These are phyloP conservation scores for Drosophila rubida DNA, from an alignment of 2,888 invertebrate genomes.

Conservation along the genomic window DNA sequence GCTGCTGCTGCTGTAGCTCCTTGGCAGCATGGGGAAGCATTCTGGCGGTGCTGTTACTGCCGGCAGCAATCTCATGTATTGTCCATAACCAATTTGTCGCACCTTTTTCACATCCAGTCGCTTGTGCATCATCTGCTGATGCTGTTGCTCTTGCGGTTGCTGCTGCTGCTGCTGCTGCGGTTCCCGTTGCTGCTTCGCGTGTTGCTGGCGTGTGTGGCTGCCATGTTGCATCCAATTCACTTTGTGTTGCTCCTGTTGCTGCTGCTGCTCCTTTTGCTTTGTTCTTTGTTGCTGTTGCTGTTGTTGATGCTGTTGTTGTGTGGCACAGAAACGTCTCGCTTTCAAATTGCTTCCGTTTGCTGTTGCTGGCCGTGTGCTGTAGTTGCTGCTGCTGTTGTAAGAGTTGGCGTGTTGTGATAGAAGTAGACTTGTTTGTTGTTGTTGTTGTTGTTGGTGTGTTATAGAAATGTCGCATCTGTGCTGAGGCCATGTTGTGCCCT, in stretches of 20 bases:
- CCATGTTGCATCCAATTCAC: constrained; percentile 22
- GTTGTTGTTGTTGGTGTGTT: constrained; percentile 79
- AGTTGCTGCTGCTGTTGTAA: constrained; percentile 64
- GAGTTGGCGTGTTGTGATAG: constrained; percentile 73
- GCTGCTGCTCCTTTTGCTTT: constrained; percentile 28
- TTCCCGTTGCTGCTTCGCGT: constrained; percentile 41
- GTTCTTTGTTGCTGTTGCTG: constrained; percentile 46
- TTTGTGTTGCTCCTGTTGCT: constrained; percentile 28
- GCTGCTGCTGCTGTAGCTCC: constrained; percentile 15
- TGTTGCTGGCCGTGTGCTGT: constrained; percentile 41
- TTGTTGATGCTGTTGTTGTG: constrained; percentile 58
- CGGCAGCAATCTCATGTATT: constrained; percentile 62
- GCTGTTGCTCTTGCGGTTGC: constrained; percentile 35
- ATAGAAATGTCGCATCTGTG: constrained; percentile 85
- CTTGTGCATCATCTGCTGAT: constrained; percentile 69
- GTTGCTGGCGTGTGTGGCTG: constrained; percentile 13
- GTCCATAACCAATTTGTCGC: constrained; percentile 65
- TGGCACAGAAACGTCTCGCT: constrained; percentile 60
- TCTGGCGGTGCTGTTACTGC: constrained; percentile 41
- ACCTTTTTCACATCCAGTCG: constrained; percentile 55
- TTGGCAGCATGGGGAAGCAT: constrained; percentile 43
- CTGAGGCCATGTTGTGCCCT: constrained; percentile 86
- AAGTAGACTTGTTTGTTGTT: constrained; percentile 67
- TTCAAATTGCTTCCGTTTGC: constrained; percentile 78
- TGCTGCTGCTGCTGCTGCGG: constrained; percentile 33